Evolutionary conservation across 2,113 vertebrate genomes (phyloP), one percentile per base, ranked within the genome.

Genomic region (Vanacampus margaritifer): DNA sequence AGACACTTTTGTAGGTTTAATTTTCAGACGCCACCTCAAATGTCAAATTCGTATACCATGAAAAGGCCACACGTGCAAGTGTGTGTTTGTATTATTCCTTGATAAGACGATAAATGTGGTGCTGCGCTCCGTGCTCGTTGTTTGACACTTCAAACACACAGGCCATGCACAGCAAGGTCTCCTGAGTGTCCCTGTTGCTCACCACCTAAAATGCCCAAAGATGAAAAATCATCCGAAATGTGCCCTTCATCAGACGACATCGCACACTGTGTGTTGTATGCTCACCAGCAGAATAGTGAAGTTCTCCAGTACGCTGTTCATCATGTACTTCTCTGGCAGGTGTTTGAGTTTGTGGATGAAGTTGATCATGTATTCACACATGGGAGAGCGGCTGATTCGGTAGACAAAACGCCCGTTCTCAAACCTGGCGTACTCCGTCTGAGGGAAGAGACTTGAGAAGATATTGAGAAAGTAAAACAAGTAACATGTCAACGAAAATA

Each of bases 281-380:
- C 88, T 84, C 92, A 99, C 97, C 95, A 98, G 92, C 88, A 99
- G 92, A 84, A 99, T 98, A 46, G 97, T 99, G 81, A 99, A 99
- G 89, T 99, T 99, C 93, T 99, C 97, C 92, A 99, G 91, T 76
- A 99, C 97, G 5, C 97, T 99, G 93, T 99, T 99, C 97, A 99
- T 99, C 97, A 99, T 99, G 88, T 99, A 99, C 76, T 99, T 99
- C 90, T 99, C 97, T 2, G 97, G 97, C 91, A 99, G 91, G 90
- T 99, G 97, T 87, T 98, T 98, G 82, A 99, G 95, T 83, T 99
- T 99, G 93, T 99, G 97, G 90, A 99, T 98, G 89, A 99, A 99
- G 92, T 99, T 99, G 89, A 99, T 98, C 97, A 99, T 99, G 73
- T 99, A 99, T 94, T 99, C 97, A 88, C 97, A 99, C 97, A 99